Conservation (phyloP, 2,113 vertebrate genomes). For the Pleuronectes platessa region DNA sequence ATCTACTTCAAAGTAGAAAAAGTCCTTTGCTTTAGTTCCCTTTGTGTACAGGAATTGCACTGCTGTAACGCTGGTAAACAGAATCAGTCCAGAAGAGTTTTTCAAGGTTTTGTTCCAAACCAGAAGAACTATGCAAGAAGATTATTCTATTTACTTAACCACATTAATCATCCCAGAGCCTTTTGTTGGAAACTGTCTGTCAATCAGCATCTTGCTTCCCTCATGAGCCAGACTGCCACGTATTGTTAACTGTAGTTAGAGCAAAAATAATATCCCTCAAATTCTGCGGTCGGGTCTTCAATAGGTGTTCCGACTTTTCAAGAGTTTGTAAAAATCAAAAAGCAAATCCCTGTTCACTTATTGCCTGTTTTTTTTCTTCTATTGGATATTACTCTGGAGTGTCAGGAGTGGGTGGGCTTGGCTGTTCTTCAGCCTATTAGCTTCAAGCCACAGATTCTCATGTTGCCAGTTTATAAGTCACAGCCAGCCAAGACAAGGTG, state of each 20-base stretch:
- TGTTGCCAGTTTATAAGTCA: constrained; percentile 69
- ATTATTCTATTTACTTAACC: constrained; percentile 65
- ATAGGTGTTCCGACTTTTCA: constrained; percentile 31
- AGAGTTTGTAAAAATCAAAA: constrained; percentile 44
- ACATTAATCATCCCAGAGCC: constrained; percentile 50
- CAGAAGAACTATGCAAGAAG: constrained; percentile 36
- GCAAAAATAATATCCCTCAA: constrained; percentile 44
- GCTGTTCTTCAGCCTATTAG: constrained; percentile 67
- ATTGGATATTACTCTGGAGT: constrained; percentile 55
- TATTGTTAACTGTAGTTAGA: constrained; percentile 62
- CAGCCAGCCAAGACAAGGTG: constrained; percentile 72
- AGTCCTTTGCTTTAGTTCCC: not conserved
- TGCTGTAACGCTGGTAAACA: constrained; percentile 44
- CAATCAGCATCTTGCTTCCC: constrained; percentile 47
- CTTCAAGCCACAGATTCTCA: constrained; percentile 64
- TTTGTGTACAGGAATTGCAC: constrained; percentile 34
- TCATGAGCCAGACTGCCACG: constrained; percentile 45
- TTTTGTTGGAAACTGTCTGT: constrained; percentile 55
- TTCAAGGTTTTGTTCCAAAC: constrained; percentile 53
- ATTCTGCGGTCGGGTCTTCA: constrained; percentile 43
- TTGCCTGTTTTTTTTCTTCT: constrained; percentile 39
- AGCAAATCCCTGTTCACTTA: constrained; percentile 40
- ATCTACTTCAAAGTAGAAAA: not conserved
- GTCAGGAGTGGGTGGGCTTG: constrained; percentile 82
- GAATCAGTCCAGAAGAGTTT: constrained; percentile 44